These are phyloP conservation scores for Pituophis catenifer DNA, from an alignment of 2,113 vertebrate genomes.

Conservation along the genomic window DNA sequence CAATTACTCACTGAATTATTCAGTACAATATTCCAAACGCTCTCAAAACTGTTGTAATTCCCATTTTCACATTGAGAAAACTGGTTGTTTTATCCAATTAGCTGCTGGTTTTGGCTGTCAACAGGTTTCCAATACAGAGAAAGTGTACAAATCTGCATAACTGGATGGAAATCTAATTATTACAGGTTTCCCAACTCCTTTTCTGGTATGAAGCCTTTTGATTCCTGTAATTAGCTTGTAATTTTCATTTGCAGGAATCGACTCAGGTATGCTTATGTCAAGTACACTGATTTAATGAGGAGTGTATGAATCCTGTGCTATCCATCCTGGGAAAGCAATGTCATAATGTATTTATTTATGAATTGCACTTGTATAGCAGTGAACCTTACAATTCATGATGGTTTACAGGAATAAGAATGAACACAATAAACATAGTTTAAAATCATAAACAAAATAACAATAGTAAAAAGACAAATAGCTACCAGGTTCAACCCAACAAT, in stretches of 20 bases:
- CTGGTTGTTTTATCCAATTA: neutral
- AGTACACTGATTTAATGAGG: neutral
- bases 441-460: neutral
- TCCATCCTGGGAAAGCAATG: neutral
- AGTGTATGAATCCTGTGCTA: neutral
- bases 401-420: neutral
- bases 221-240: slow-evolving; percentile 5
- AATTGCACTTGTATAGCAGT: neutral
- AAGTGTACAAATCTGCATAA: neutral
- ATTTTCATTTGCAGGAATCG: slow-evolving; percentile 8
- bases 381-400: neutral
- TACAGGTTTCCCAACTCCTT: neutral
- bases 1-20: slow-evolving; percentile 10
- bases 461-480: neutral
- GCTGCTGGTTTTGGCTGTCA: neutral
- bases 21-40: neutral
- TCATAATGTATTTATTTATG: neutral
- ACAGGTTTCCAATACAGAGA: neutral
- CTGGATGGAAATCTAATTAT: neutral
- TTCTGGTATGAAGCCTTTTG: neutral
- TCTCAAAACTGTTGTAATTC: neutral
- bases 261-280: neutral
- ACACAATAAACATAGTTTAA: neutral
- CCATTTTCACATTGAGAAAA: neutral
- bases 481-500: neutral